phyloP scores from a whole-genome alignment of 1,140 invertebrate species.

The Lepidurus arcticus region DNA sequence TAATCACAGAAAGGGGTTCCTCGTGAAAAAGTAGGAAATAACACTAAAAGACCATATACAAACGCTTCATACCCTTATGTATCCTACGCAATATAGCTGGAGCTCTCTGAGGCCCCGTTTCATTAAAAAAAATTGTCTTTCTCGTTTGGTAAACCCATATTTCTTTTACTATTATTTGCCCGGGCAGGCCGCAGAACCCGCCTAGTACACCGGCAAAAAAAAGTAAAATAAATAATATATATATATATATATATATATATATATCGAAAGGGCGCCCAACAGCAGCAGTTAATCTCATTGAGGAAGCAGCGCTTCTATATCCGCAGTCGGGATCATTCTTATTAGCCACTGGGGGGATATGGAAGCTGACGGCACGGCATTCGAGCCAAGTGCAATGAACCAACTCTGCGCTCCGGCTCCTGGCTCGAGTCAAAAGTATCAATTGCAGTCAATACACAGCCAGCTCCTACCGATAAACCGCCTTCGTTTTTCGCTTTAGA shows the following conservation, averaged over 20 bases:
- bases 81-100: too few relatives aligned
- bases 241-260: neutral
- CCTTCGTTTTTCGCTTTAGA: neutral
- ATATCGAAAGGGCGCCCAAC: neutral
- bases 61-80: too few relatives aligned
- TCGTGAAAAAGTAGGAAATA: too few relatives aligned
- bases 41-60: too few relatives aligned
- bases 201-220: neutral
- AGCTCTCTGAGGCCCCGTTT: too few relatives aligned
- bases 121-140: too few relatives aligned
- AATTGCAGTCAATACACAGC: neutral
- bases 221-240: neutral
- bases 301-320: slow-evolving; percentile 9
- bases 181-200: too few relatives aligned
- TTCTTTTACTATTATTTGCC: too few relatives aligned
- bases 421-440: neutral
- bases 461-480: neutral
- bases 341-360: neutral
- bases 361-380: neutral
- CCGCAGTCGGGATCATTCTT: slow-evolving; percentile 16
- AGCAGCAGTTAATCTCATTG: slow-evolving; percentile 17
- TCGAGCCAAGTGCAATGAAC: neutral
- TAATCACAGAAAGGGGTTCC: too few relatives aligned
- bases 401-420: neutral
- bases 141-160: too few relatives aligned